Evolutionary conservation across 2,797 vertebrate species (phyloP).

Genomic region (Hipposideros larvatus): DNA sequence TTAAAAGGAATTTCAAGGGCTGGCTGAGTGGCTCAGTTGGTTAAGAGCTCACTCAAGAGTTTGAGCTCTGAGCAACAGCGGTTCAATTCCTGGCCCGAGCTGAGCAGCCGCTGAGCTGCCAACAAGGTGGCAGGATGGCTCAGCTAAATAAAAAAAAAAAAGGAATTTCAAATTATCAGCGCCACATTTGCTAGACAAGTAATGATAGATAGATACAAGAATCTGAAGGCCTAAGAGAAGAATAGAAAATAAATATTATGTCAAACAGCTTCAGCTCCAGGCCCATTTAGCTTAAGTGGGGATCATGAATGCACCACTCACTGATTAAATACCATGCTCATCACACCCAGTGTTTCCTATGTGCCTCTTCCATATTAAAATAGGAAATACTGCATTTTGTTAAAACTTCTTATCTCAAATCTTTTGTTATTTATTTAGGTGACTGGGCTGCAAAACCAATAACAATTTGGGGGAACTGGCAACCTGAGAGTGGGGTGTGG

Average conservation of each 20-base stretch:
- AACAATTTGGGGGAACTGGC: background rate
- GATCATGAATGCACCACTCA: background rate
- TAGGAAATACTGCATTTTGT: background rate
- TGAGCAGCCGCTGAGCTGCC: too few relatives aligned
- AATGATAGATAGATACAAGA: background rate
- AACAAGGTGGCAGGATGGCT: too few relatives aligned
- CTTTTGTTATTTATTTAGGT: background rate
- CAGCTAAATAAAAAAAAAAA: background rate
- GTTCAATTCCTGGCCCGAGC: too few relatives aligned
- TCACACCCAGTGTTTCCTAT: background rate
- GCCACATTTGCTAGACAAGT: background rate
- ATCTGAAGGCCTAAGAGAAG: background rate
- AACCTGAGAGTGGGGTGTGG: background rate
- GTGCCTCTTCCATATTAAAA: background rate
- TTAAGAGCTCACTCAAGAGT: too few relatives aligned
- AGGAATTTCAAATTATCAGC: background rate
- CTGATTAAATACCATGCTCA: background rate
- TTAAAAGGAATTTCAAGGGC: background rate
- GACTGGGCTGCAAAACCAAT: background rate
- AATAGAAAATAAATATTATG: background rate
- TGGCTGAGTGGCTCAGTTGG: too few relatives aligned
- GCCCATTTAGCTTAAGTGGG: background rate
- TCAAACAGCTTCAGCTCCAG: background rate
- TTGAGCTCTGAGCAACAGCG: too few relatives aligned
- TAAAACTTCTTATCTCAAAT: background rate